Base-by-base conservation (phyloP, 2,888 invertebrate species). In the Metopia argyrocephala region DNA sequence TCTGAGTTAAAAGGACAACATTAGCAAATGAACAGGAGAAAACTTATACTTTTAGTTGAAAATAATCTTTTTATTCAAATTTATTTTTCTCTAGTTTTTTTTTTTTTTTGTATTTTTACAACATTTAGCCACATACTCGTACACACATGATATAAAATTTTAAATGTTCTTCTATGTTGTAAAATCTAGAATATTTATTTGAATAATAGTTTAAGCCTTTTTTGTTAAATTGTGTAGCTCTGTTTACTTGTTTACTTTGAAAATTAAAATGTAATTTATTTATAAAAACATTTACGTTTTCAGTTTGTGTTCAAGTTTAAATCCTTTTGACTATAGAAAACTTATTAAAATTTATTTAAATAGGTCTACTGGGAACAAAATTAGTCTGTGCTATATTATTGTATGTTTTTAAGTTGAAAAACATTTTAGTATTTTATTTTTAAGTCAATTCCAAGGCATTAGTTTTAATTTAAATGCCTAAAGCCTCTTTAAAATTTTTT, bases 311-410 rank as follows among this genome's bases (percentile, higher is more conserved):
- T 9, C 5, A 20, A 56, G n/a, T 68, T 46, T 61, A 61, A 75
- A 54, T 61, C 59, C 75, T 52, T 28, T 54, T 75, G 54, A 46
- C 61, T 28, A 38, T n/a, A n/a, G 9, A 2, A 28, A 56, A 54
- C 48, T 38, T 23, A 74, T 65, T 65, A 50, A 56, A 76, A 76
- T 68, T 62, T 68, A 27, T 76, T 76, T 38, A 54, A 56, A 65
- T 76, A 46, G 23, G 23, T 68, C 28, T 23, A 46, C 38, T 46
- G 28, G 31, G 28, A 54, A 68, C 38, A 75, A 48, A 62, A 18
- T 27, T 25, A 15, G n/a, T 3, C 18, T 5, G n/a, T n/a, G n/a
- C n/a, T 64, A 48, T 54, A 15, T 31, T 5, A 50, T 31, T n/a
- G 46, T 18, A 31, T 31, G 20, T 27, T 27, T 69, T 57, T 46